phyloP scores from a whole-genome alignment of 1,140 invertebrate species.

The Steinernema feltiae region DNA sequence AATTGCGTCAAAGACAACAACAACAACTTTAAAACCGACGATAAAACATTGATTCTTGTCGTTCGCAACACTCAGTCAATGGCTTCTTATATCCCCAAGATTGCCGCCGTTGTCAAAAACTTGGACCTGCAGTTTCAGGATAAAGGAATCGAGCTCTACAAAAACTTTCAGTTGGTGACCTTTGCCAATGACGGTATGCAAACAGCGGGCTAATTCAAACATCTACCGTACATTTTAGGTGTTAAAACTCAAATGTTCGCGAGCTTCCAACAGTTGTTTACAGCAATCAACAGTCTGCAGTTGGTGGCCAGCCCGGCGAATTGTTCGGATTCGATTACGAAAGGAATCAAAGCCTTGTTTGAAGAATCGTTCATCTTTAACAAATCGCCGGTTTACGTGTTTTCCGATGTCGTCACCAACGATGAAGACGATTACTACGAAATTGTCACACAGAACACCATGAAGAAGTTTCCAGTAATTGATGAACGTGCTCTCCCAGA shows the following conservation, averaged over 20 bases:
- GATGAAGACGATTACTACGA: conserved; percentile 28
- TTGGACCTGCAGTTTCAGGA: neutral
- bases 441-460: conserved; percentile 32
- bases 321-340: conserved; percentile 27
- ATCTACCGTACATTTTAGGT: neutral
- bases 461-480: conserved; percentile 32
- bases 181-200: conserved; percentile 32
- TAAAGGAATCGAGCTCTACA: conserved; percentile 18
- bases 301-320: too few relatives aligned
- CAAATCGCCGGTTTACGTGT: conserved; percentile 38
- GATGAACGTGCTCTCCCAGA: neutral
- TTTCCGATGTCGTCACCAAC: conserved; percentile 35
- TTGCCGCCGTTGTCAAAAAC: conserved; percentile 23
- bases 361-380: conserved; percentile 27
- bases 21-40: conserved; percentile 22
- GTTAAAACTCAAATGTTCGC: neutral
- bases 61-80: conserved; percentile 23
- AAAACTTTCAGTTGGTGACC: conserved; percentile 24
- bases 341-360: conserved; percentile 7
- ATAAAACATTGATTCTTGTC: conserved; percentile 37
- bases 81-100: conserved; percentile 19
- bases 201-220: neutral
- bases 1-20: conserved; percentile 21
- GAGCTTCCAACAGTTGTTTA: neutral
- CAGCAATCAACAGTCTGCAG: too few relatives aligned